Evolutionary conservation across 2,888 invertebrate genomes (phyloP), one percentile per base, ranked within the genome.

Genomic region (Agapetus fuscipes): DNA sequence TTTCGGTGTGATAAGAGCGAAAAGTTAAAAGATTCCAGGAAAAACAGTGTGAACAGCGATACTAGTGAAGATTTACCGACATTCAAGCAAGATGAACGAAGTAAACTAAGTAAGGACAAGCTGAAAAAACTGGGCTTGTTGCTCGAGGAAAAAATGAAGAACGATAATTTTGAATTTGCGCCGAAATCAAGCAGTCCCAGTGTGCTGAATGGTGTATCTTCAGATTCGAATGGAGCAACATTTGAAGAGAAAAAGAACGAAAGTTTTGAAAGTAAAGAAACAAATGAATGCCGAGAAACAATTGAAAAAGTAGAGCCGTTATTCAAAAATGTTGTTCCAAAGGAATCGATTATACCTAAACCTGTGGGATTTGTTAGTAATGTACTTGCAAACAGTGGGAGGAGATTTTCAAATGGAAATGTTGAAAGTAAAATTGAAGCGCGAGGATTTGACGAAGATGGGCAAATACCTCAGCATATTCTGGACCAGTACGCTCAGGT

Each of bases 1-100:
- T 75, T 76, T 48, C 60, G 76, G 2, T 71, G 73, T 46, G 74
- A 74, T 31, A 56, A 66, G 15, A 65, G 59, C 27, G 64, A 66
- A 47, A 64, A 63, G 45, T 54, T 62, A 5, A 35, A 40, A 30
- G 51, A 52, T 20, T 56, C 24, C 62, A 64, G 0, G 61, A 66
- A 52, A 51, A 68, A 2, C 61, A 43, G 43, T 15, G 32, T 43
- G 17, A 39, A 36, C 12, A 39, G 38, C 6, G 43, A 43, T 29
- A 30, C 36, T 17, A 39, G 39, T 9, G 39, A 35, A 31, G 20
- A 32, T 24, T 16, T 13, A 11, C 12, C 32, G 3, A 35, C 13
- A 13, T 24, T 30, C 9, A 47, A 60, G 1, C 48, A 59, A 12
- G 66, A 61, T 12, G 56, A 62, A n/a, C 55, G 54, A 17, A 34